These are phyloP conservation scores for Drosophila melanosoma DNA, from an alignment of 2,888 invertebrate species.

Conservation along the genomic window DNA sequence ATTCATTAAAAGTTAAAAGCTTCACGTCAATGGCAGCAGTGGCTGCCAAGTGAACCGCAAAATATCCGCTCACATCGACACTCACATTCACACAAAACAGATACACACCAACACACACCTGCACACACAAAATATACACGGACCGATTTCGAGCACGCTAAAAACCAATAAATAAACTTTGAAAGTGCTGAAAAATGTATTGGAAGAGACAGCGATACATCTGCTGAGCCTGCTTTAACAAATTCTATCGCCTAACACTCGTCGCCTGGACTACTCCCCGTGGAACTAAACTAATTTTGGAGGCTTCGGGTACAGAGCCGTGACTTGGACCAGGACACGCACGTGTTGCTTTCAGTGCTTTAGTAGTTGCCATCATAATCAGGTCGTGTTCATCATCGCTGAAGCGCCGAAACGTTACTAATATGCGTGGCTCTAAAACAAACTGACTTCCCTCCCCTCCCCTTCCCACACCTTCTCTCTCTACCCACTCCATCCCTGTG, in stretches of 20 bases:
- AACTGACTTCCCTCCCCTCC: conserved; percentile 1
- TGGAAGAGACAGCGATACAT: conserved; percentile 25
- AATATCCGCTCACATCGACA: conserved; percentile 22
- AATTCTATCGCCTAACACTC: background rate
- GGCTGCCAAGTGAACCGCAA: conserved; percentile 47
- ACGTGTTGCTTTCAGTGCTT: conserved; percentile 53
- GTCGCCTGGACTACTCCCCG: background rate
- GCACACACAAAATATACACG: background rate
- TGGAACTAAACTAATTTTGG: conserved; percentile 59
- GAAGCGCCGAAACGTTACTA: conserved; percentile 53
- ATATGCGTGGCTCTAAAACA: conserved; percentile 45
- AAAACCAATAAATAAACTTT: conserved; percentile 77
- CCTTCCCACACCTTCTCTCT: too few species aligned
- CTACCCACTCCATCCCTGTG: background rate
- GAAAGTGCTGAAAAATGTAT: conserved; percentile 61
- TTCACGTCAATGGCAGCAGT: conserved; percentile 42
- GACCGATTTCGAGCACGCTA: conserved; percentile 9
- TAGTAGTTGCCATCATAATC: conserved; percentile 50
- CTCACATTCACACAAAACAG: background rate
- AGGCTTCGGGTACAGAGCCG: conserved; percentile 44
- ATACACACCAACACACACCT: background rate
- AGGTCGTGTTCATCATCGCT: conserved; percentile 48
- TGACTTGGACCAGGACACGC: conserved; percentile 48
- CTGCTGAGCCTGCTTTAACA: background rate
- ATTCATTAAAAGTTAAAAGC: conserved; percentile 81